Conservation (phyloP, 92 coral and sea anemone species). For the Nematostella vectensis region DNA sequence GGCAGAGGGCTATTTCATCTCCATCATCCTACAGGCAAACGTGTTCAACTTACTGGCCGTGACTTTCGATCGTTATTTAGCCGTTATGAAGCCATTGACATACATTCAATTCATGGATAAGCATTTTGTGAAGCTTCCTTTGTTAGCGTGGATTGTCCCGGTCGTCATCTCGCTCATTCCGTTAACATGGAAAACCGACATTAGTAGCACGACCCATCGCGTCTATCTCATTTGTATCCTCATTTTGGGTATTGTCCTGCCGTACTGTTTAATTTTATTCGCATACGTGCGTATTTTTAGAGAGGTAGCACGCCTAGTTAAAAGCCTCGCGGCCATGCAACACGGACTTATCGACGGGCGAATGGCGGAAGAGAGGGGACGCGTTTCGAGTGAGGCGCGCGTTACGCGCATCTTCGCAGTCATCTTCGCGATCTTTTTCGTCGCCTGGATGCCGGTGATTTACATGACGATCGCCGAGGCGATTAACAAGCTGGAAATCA, state of each 20-base stretch:
- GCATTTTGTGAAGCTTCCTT: slow-evolving; percentile 49
- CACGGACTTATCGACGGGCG: slow-evolving; percentile 20
- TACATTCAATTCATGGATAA: slow-evolving; percentile 64
- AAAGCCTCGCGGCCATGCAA: slow-evolving; percentile 39
- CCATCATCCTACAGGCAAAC: slow-evolving; percentile 66
- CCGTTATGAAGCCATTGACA: slow-evolving; percentile 54
- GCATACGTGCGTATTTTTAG: slow-evolving; percentile 69
- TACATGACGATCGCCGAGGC: slow-evolving; percentile 69
- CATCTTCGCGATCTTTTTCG: slow-evolving; percentile 60
- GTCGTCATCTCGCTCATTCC: slow-evolving; percentile 53
- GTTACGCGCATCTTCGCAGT: slow-evolving; percentile 75
- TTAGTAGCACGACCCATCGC: slow-evolving; percentile 18
- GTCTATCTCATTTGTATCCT: slow-evolving; percentile 51
- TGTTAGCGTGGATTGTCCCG: slow-evolving; percentile 55
- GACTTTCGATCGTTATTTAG: slow-evolving; percentile 72
- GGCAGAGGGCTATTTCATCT: slow-evolving; percentile 28
- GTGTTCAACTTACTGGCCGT: slow-evolving; percentile 71
- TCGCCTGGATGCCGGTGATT: slow-evolving; percentile 74
- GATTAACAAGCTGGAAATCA: slow-evolving; percentile 26
- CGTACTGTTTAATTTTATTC: slow-evolving; percentile 53
- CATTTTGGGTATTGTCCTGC: slow-evolving; percentile 43
- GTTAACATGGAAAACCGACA: slow-evolving; percentile 37
- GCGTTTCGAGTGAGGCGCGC: slow-evolving; percentile 64
- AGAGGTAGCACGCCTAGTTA: slow-evolving; percentile 63
- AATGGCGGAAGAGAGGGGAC: slow-evolving; percentile 41